Percentiles rank a stretch among this genome's conserved stretches.
These are phyloP conservation scores for Edolisoma coerulescens DNA, from an alignment of 2,113 vertebrate genomes.

Conservation along the genomic window DNA sequence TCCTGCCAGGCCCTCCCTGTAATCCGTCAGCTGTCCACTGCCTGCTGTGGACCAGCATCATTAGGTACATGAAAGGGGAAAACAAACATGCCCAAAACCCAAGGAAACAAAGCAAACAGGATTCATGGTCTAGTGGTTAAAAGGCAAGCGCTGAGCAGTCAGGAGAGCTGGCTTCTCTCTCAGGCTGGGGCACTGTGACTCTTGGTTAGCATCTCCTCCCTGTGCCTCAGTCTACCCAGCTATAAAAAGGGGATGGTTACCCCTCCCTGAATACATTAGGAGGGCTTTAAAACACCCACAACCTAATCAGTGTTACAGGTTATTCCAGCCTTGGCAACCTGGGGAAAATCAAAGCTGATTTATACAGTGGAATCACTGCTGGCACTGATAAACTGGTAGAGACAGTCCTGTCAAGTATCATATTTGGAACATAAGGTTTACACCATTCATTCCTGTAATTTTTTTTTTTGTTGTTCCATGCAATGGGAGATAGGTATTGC, in stretches of 20 bases:
- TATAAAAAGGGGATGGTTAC: not conserved
- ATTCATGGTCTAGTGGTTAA: slow-evolving; percentile 54
- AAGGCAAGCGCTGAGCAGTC: not conserved
- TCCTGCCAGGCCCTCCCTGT: not conserved
- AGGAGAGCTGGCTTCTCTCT: not conserved
- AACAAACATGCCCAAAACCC: slow-evolving; percentile 29
- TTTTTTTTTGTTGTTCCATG: not conserved
- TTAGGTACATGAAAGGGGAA: slow-evolving; percentile 54
- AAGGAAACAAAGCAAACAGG: slow-evolving; percentile 54
- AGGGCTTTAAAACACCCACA: not conserved
- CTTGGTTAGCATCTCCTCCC: not conserved
- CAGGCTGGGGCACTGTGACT: not conserved
- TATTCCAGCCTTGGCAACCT: slow-evolving; percentile 17
- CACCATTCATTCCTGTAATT: not conserved
- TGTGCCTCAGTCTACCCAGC: slow-evolving; percentile 9
- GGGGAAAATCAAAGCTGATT: slow-evolving; percentile 33
- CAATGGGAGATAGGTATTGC: not conserved
- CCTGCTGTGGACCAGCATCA: slow-evolving; percentile 20
- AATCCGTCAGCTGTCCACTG: slow-evolving; percentile 33
- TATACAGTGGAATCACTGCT: not conserved
- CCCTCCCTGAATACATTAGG: not conserved
- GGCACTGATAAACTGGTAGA: not conserved
- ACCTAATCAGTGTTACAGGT: not conserved
- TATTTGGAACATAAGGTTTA: not conserved
- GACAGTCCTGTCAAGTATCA: not conserved